Evolutionary conservation across 1,140 invertebrate genomes (phyloP).

Genomic region (Dysdera silvatica): DNA sequence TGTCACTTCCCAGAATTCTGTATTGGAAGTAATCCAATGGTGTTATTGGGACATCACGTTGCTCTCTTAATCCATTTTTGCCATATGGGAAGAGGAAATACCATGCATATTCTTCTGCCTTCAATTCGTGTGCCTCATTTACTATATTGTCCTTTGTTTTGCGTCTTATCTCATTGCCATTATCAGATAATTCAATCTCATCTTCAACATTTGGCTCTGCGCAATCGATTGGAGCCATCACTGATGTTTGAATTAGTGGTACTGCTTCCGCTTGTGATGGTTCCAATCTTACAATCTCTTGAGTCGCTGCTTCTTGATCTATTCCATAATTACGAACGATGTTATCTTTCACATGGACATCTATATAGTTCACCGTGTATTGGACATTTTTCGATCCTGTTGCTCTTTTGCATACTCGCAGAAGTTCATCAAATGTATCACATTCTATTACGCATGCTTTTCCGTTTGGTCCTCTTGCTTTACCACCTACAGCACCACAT

Average conservation of each 20-base stretch:
- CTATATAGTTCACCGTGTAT: constrained; percentile 21
- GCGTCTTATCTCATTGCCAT: background rate
- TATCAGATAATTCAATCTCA: constrained; percentile 9
- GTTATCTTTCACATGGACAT: constrained; percentile 15
- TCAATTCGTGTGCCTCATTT: constrained; percentile 12
- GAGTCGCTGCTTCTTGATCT: constrained; percentile 13
- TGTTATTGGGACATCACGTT: constrained; percentile 38
- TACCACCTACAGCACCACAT: constrained; percentile 7
- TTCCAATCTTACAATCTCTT: background rate
- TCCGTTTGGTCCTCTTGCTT: background rate
- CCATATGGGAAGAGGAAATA: constrained; percentile 43
- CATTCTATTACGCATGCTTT: constrained; percentile 23
- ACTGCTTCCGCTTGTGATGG: background rate
- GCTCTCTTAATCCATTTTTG: constrained; percentile 40
- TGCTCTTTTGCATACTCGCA: constrained; percentile 8
- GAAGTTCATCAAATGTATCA: constrained; percentile 17
- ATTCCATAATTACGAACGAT: constrained; percentile 7
- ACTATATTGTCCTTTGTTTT: constrained; percentile 21
- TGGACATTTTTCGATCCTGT: constrained; percentile 8
- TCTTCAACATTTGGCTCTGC: constrained; percentile 9
- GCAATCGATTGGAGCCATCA: constrained; percentile 7
- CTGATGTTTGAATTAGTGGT: constrained; percentile 1
- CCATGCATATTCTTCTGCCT: constrained; percentile 42
- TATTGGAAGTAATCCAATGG: constrained; percentile 43
- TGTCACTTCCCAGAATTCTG: constrained; percentile 39